These are phyloP conservation scores for Helicolenus hilgendorfi DNA, from an alignment of 2,797 vertebrate species.

Conservation along the genomic window DNA sequence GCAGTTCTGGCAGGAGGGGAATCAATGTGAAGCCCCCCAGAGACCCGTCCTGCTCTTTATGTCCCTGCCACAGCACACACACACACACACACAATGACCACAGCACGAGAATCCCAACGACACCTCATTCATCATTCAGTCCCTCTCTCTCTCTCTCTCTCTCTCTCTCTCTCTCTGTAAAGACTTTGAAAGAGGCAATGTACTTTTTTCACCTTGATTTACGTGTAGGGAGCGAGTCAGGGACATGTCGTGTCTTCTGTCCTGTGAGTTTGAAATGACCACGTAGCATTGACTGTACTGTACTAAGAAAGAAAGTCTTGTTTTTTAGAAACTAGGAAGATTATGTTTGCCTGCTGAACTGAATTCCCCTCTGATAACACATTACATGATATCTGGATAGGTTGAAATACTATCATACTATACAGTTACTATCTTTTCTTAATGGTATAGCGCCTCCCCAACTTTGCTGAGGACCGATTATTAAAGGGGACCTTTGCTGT, in stretches of 20 bases:
- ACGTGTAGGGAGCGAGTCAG: background rate
- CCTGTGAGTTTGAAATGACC: background rate
- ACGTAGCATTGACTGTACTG: rapidly evolving
- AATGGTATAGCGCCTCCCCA: background rate
- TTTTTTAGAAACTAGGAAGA: background rate
- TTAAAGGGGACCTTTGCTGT: background rate
- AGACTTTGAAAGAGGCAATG: constrained; percentile 12
- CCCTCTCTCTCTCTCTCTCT: background rate
- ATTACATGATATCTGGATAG: background rate
- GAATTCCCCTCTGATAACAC: background rate
- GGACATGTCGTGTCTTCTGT: background rate
- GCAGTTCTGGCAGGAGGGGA: constrained; percentile 45
- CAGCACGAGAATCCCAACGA: constrained; percentile 6
- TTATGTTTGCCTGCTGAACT: background rate
- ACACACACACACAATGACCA: constrained; percentile 29
- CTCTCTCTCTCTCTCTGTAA: background rate
- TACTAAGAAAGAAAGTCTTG: too few relatives aligned
- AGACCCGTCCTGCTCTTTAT: constrained; percentile 35
- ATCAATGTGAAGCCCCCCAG: constrained; percentile 63
- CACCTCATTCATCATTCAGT: constrained; percentile 50
- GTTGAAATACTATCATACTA: background rate
- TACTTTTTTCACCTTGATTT: constrained; percentile 32
- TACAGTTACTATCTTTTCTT: background rate
- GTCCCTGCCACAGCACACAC: constrained; percentile 15
- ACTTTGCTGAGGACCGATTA: background rate